Evolutionary conservation across 2,888 invertebrate genomes (phyloP), one percentile per base, ranked within the genome.

Genomic region (Nomada lathburiana): DNA sequence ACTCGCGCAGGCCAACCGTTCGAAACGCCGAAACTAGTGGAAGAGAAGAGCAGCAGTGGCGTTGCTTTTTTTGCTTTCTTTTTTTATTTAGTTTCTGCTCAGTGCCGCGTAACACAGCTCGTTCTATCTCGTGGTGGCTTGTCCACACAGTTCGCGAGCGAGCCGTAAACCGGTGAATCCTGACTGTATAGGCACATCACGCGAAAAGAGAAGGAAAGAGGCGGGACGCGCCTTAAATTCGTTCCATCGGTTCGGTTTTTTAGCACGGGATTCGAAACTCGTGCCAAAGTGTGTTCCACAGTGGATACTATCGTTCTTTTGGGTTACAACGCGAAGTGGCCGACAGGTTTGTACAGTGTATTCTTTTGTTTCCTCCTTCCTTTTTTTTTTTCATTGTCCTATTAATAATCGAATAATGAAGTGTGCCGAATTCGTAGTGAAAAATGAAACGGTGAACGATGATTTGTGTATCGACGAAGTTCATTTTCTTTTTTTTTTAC

Each of bases 251-350:
- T 80, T 76, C 23, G 44, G 76, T 36, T 70, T 70, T 65, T 13
- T n/a, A 59, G 77, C 86, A 80, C 78, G 86, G 81, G 76, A 67
- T 81, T 79, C 75, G 67, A 80, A 36, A 75, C 75, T 80, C 86
- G 83, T 81, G 83, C 83, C 81, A 77, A 83, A 86, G 86, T 86
- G 86, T 70, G 80, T 63, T 81, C 73, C 83, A 82, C 76, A 86
- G 83, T 86, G 86, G 83, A 86, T 86, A 86, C 77, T 83, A 79
- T 75, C 57, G 77, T 36, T 72, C 64, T 62, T 77, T 83, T 82
- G 86, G 76, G 71, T 85, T 86, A 76, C 83, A 60, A 82, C 83
- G 60, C 71, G 75, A 83, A 71, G 83, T 81, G 86, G 83, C 80
- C 76, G 76, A 73, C 69, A 83, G 86, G 86, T 86, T 71, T 26